Base-by-base conservation (phyloP, 2,888 invertebrate species). In the Kuschelorhynchus macadamiae region DNA sequence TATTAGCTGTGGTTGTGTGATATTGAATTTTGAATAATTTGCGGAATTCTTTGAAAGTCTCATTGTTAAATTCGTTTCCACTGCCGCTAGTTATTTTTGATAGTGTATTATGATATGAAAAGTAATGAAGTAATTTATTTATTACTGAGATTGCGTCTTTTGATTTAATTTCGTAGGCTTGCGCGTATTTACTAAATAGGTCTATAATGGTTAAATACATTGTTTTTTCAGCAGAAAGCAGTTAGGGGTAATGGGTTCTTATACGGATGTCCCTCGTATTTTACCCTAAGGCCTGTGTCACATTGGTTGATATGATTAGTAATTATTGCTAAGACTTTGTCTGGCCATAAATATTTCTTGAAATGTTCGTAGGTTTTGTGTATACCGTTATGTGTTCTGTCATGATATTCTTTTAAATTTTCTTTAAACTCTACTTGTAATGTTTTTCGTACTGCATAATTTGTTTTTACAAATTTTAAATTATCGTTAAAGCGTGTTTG, bases 11-110 rank as follows among this genome's bases (percentile, higher is more conserved):
- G 1, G 55, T 32, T 7, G 8, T 42, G 18, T 62, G 62, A n/a
- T 21, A 1, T 14, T 62, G n/a, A 1, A 44, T 53, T 7, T 41
- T 42, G 41, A 16, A 18, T 3, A 62, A 9, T n/a, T 42, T 5
- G n/a, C 39, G 42, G 20, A 44, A 62, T 55, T 62, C 42, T 30
- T 42, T 17, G 16, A 62, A 39, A 7, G 42, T 32, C 3, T 25
- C 8, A 11, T 55, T 53, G 2, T 50, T 33, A 39, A 61, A 61
- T 30, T 61, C 62, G 16, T 1, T 18, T 47, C 39, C 62, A n/a
- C 1, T n/a, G 32, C 55, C 52, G n/a, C 7, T 1, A 17, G 12
- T 20, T 5, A 57, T 62, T 20, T 17, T 1, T 11, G 2, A 2
- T 8, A 42, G 62, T 2, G 9, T 30, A 18, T 62, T 41, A 18